These are phyloP conservation scores for Gallinago undulata DNA, from an alignment of 2,113 vertebrate species.

Conservation along the genomic window DNA sequence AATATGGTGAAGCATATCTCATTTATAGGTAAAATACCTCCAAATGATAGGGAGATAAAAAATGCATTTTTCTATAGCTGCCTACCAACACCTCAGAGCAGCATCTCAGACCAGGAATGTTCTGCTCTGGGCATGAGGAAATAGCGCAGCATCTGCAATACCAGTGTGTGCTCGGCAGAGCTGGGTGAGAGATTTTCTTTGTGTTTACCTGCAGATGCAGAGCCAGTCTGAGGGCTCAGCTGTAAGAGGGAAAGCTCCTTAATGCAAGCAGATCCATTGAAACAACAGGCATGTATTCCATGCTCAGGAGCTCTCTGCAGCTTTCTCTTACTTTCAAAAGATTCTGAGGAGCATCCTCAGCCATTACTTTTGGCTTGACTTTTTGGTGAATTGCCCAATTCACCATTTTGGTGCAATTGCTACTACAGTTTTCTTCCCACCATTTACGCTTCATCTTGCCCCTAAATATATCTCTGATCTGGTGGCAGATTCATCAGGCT, in stretches of 20 bases:
- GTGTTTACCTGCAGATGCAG: neutral
- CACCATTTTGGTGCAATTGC: neutral
- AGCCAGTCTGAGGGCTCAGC: neutral
- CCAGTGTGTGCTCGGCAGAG: neutral
- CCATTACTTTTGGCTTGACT: neutral
- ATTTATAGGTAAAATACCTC: neutral
- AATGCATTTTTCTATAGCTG: neutral
- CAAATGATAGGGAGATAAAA: neutral
- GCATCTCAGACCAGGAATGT: neutral
- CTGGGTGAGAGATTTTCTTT: neutral
- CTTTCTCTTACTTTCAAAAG: neutral
- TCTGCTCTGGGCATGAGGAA: neutral
- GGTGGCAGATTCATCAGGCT: neutral
- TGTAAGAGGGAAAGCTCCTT: neutral
- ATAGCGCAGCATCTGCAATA: neutral
- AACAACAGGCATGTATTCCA: neutral
- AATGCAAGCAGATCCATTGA: neutral
- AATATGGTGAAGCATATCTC: accelerated
- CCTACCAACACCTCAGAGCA: neutral
- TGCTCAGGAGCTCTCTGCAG: neutral
- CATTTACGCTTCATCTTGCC: neutral
- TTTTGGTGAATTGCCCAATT: neutral
- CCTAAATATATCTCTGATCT: neutral
- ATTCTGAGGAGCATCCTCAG: neutral
- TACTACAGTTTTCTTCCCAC: neutral